Conservation (phyloP, 1,140 invertebrate genomes). For the Grapholita molesta region DNA sequence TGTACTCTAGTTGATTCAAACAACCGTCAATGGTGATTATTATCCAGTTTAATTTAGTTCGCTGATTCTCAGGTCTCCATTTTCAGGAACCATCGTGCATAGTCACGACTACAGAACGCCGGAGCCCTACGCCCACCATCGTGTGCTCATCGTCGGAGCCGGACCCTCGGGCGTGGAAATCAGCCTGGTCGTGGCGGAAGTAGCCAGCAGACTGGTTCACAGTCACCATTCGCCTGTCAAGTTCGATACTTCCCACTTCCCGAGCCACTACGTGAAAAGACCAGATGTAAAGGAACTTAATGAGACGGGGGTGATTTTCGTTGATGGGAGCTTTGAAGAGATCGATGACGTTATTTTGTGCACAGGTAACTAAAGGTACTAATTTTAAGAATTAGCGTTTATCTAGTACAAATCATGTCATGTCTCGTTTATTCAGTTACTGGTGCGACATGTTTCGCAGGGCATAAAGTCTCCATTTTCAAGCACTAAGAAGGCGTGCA, state of each 20-base stretch:
- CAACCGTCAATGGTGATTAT: too few species aligned
- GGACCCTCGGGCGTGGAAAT: slow-evolving; percentile 93
- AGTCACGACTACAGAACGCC: slow-evolving; percentile 91
- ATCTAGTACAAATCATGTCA: too few species aligned
- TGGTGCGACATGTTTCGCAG: too few species aligned
- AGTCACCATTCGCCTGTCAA: slow-evolving; percentile 80
- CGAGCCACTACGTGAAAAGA: slow-evolving; percentile 81
- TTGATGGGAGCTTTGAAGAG: slow-evolving; percentile 80
- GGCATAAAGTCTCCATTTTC: too few species aligned
- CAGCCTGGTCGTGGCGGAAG: slow-evolving; percentile 84
- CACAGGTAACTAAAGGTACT: slow-evolving; percentile 79
- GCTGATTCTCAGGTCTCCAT: too few species aligned
- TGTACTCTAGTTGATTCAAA: too few species aligned
- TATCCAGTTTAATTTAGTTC: too few species aligned
- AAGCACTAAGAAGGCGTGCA: too few species aligned
- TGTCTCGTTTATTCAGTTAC: too few species aligned
- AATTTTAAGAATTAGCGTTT: too few species aligned
- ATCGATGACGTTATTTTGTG: slow-evolving; percentile 88
- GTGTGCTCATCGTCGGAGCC: slow-evolving; percentile 89
- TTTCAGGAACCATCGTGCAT: slow-evolving; percentile 80
- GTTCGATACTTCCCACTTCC: slow-evolving; percentile 79
- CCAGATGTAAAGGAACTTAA: slow-evolving; percentile 80
- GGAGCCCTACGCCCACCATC: slow-evolving; percentile 80
- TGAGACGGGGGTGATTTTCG: slow-evolving; percentile 80
- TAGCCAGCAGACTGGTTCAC: slow-evolving; percentile 81